Conservation (phyloP, 2,113 vertebrate species). For the Rana temporaria region DNA sequence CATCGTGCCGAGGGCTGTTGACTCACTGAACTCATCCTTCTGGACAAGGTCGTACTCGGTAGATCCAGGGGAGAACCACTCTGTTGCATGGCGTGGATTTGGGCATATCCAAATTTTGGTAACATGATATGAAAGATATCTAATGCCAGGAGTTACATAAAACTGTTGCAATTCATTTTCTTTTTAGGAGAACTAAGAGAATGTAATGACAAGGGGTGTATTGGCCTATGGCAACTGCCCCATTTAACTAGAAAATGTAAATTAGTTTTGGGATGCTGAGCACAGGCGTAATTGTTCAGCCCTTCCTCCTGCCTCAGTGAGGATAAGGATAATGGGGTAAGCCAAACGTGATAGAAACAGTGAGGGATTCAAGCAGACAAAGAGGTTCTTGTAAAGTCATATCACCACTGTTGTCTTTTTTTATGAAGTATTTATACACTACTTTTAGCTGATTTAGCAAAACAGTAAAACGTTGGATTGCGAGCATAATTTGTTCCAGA, state of each 20-base stretch:
- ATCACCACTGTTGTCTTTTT: too few relatives aligned
- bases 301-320: neutral
- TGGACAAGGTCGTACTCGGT: constrained; percentile 46
- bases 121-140: constrained; percentile 5
- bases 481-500: too few relatives aligned
- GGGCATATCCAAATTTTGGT: neutral
- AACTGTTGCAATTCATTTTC: neutral
- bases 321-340: neutral
- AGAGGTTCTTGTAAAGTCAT: too few relatives aligned
- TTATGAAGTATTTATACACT: too few relatives aligned
- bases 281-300: neutral
- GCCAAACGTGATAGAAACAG: neutral
- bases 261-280: neutral
- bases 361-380: neutral
- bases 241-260: neutral
- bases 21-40: constrained; percentile 53
- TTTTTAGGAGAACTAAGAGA: neutral
- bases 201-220: neutral
- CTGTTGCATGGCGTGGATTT: neutral
- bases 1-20: constrained; percentile 49
- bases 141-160: neutral
- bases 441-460: too few relatives aligned
- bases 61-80: constrained; percentile 1
- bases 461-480: too few relatives aligned
- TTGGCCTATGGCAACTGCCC: neutral